Base-by-base conservation (phyloP, 1,140 invertebrate species). In the Drosophila auraria region DNA sequence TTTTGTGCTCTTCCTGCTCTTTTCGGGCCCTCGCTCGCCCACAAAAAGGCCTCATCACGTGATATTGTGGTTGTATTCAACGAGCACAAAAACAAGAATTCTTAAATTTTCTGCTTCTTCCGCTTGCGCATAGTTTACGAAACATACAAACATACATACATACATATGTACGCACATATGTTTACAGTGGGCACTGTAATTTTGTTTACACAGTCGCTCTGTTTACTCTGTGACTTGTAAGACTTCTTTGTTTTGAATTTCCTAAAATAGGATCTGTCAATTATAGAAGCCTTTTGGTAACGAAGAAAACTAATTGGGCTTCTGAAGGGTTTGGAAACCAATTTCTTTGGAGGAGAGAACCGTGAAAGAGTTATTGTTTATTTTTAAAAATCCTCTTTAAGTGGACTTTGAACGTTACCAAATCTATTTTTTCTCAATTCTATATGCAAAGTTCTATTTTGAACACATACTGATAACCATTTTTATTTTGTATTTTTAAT, bases 51-150 rank as follows among this genome's bases (percentile, higher is more conserved):
- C 66, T 72, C 59, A 66, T 77, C 74, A 66, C 74, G 72, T 75
- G 74, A 77, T 77, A 65, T 77, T 77, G 74, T 66, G 73, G 40
- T 77, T 77, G 61, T 77, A 77, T 77, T 44, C 50, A 23, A 17
- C 12, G 69, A 56, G 50, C 68, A 51, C 68, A 40, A 36, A 50
- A 65, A 65, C 50, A 30, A 71, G 59, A 75, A 64, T 44, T 42
- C 45, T 38, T 40, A 25, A 69, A 69, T 44, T 64, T 30, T 59
- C 25, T 70, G 51, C 50, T 61, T 74, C 70, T 74, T 76, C 69
- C 70, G 73, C 58, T 76, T 57, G 71, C 49, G 64, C 64, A 51
- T 70, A 65, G 64, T 69, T 69, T 50, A 58, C 64, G 23, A 47
- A 58, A 27, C 58, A 38, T 61, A 61, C 33, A 33, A 51, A 61